A percentile compares a stretch with the other conserved stretches of the same genome.
These are phyloP conservation scores for Raphicerus campestris DNA, from an alignment of 2,113 vertebrate species.

Conservation along the genomic window DNA sequence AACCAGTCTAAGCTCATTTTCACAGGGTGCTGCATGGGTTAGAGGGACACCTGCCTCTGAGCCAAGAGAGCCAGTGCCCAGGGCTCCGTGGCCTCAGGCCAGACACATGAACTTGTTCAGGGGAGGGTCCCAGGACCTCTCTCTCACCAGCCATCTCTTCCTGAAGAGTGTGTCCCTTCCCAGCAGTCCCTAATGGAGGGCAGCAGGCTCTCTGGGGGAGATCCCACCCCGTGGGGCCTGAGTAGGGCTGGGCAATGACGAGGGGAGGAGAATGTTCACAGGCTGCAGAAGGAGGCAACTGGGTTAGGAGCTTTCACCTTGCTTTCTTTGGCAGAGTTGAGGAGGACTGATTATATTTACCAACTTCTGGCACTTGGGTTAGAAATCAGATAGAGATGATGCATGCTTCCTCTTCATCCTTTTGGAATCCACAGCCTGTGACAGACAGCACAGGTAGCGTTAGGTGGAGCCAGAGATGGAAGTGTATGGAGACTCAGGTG, in stretches of 20 bases:
- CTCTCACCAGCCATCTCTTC: neutral
- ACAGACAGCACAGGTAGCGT: neutral
- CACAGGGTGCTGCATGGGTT: neutral
- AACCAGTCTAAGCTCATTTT: neutral
- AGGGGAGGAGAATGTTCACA: neutral
- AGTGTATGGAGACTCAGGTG: neutral
- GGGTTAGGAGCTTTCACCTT: neutral
- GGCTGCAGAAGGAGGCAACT: neutral
- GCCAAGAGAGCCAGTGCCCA: neutral
- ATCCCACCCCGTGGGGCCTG: no score
- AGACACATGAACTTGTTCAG: neutral
- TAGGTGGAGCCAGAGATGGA: neutral
- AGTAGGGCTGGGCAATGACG: neutral
- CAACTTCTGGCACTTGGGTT: neutral
- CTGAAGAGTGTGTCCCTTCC: neutral
- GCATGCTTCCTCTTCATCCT: neutral
- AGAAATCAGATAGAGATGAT: neutral
- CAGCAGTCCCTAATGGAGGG: neutral
- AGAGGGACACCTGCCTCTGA: neutral
- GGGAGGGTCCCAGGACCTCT: neutral
- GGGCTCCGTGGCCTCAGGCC: neutral
- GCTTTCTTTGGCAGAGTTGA: neutral
- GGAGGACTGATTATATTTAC: neutral
- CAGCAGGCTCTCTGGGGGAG: neutral
- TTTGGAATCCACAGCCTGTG: neutral